Base-by-base conservation (phyloP, 2,113 vertebrate species). In the Spilogale gracilis region DNA sequence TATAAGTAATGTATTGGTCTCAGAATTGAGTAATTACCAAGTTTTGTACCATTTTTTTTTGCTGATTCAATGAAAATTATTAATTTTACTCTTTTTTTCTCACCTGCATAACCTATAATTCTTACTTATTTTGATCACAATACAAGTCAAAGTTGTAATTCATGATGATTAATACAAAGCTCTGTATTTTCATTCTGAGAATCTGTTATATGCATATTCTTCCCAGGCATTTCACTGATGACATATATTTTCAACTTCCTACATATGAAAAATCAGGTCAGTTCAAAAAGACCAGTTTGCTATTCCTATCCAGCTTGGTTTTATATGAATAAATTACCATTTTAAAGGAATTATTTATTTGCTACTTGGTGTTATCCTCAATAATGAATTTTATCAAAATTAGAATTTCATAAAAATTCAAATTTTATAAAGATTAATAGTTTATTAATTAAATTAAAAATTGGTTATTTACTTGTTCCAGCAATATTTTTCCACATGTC, bases 61-160 rank as follows among this genome's bases (percentile, higher is more conserved):
- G 85, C 27, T 78, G 16, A 81, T 89, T 81, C 56, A 82, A 11
- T 61, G 30, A 78, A 85, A 88, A 84, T 74, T 69, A 91, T 86
- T 84, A 80, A 79, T 85, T 89, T 74, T 84, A 92, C 2, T 3
- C 61, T 6, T 82, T 88, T 30, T 63, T 65, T 92, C 43, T 90
- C 21, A 96, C 25, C 20, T 82, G 21, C 9, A 87, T 69, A 89
- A 50, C n/a, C 5, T 25, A 76, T 67, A 30, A 60, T 11, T 89
- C 32, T 86, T 92, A 14, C 5, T 84, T 93, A 78, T 95, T 90
- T 96, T 61, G 23, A 95, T 89, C 61, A 56, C 8, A 65, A 58
- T 67, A 27, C 16, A 85, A 86, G 50, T 71, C 38, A 73, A 92
- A 88, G 89, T 54, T 96, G 8, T 92, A 86, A 89, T 45, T 74